Conservation (phyloP, 2,797 vertebrate species). For the Onychomys leucogaster region DNA sequence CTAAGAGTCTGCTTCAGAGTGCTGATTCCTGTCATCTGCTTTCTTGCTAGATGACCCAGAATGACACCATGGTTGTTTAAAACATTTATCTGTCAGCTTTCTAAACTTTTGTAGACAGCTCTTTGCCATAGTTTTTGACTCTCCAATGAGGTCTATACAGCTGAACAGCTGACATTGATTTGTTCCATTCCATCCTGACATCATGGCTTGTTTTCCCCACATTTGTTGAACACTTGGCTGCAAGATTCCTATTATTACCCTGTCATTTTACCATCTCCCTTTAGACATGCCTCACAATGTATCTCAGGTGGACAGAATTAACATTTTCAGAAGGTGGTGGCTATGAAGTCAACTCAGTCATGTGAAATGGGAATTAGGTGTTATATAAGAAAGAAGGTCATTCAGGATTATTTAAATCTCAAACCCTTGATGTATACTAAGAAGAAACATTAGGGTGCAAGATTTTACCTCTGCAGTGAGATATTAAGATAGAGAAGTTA, state of each 20-base stretch:
- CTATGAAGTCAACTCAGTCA: constrained; percentile 57
- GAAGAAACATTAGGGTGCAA: neutral
- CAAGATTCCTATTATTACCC: constrained; percentile 72
- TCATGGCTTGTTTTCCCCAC: constrained; percentile 62
- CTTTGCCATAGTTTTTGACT: constrained; percentile 68
- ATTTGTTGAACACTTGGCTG: constrained; percentile 67
- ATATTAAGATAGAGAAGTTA: neutral
- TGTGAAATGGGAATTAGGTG: constrained; percentile 31
- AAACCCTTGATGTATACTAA: neutral
- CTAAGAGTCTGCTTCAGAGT: constrained; percentile 1
- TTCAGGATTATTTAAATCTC: neutral
- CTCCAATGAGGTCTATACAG: neutral
- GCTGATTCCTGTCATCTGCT: constrained; percentile 74
- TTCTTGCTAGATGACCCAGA: constrained; percentile 62
- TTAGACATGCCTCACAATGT: constrained; percentile 61
- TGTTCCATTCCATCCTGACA: constrained; percentile 70
- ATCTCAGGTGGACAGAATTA: constrained; percentile 69
- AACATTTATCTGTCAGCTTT: constrained; percentile 65
- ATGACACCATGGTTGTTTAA: constrained; percentile 33
- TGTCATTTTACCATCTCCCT: constrained; percentile 75
- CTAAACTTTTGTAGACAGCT: constrained; percentile 36
- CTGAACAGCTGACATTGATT: constrained; percentile 48
- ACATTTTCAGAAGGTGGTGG: constrained; percentile 69
- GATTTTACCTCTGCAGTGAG: neutral
- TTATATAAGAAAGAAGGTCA: neutral